A percentile compares a stretch with the other conserved stretches of the same genome.
These are phyloP conservation scores for Yponomeuta sedellus DNA, from an alignment of 2,888 invertebrate genomes.

Conservation along the genomic window DNA sequence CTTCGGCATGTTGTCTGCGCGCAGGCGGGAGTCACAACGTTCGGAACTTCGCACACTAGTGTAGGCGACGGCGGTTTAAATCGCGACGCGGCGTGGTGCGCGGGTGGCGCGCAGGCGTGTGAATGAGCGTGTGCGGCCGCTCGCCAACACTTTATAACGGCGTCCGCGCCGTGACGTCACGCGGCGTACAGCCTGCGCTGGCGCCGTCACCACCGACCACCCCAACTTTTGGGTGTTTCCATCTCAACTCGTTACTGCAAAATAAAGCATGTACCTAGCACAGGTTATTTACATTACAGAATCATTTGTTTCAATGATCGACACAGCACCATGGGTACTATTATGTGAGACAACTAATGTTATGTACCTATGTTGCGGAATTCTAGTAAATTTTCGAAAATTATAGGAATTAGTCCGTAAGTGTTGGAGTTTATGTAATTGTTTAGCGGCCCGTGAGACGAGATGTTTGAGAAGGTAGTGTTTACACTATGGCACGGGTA, in stretches of 20 bases:
- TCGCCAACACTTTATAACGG: conserved; percentile 39
- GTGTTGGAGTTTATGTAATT: no score
- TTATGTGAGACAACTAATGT: no score
- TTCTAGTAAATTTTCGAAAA: no score
- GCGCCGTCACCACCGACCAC: background rate
- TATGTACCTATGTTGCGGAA: no score
- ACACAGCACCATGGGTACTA: no score
- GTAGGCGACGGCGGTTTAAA: background rate
- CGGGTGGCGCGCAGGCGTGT: conserved; percentile 47
- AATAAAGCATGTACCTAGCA: background rate
- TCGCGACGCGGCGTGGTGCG: conserved; percentile 38
- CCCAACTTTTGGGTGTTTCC: background rate
- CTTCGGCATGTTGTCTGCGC: conserved; percentile 54
- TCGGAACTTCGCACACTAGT: conserved; percentile 5
- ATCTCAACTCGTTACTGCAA: background rate
- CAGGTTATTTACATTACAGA: no score
- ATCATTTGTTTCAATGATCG: no score
- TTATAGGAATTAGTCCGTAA: no score
- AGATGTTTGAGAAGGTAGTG: no score
- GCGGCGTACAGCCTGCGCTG: conserved; percentile 18
- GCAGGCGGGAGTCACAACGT: background rate
- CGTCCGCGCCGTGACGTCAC: conserved; percentile 42
- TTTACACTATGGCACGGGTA: no score
- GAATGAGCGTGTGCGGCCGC: conserved; percentile 46
- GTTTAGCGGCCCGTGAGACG: no score